Conservation (phyloP, 2,888 invertebrate genomes). For the Minunthozetes semirufus region DNA sequence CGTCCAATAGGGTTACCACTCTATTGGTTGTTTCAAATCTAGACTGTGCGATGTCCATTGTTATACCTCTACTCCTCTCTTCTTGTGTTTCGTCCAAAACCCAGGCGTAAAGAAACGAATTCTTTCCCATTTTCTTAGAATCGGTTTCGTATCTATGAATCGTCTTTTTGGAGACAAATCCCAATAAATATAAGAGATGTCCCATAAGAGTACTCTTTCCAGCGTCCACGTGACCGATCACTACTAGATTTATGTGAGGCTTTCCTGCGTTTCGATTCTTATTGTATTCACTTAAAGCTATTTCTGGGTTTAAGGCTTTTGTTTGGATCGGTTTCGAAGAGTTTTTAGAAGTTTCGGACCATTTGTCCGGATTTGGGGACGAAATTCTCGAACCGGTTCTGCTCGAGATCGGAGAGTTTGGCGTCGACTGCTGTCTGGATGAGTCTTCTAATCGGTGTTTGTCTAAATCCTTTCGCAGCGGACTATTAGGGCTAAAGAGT, state of each 20-base stretch:
- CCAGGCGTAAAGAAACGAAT: constrained; percentile 98
- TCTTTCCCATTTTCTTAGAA: constrained; percentile 92
- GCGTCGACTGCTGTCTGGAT: background rate
- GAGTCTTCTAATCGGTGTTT: background rate
- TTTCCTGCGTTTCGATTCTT: constrained; percentile 56
- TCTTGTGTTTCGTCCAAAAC: constrained; percentile 97
- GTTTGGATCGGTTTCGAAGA: background rate
- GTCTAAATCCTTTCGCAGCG: constrained; percentile 8
- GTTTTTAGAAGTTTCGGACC: background rate
- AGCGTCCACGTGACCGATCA: constrained; percentile 93
- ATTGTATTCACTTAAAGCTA: constrained; percentile 17
- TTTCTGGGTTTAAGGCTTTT: constrained; percentile 19
- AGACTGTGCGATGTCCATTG: constrained; percentile 94
- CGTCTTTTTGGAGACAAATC: constrained; percentile 74
- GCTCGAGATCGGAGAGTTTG: constrained; percentile 1
- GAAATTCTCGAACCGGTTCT: constrained; percentile 13
- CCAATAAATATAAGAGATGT: constrained; percentile 70
- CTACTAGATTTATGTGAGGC: constrained; percentile 80
- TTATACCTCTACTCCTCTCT: constrained; percentile 90
- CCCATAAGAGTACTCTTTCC: constrained; percentile 98
- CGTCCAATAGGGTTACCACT: constrained; percentile 76
- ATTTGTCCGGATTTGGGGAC: background rate
- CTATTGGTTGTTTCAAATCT: constrained; percentile 83
- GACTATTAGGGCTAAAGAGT: background rate
- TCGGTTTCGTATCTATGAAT: constrained; percentile 96